A percentile compares a stretch with the other conserved stretches of the same genome.
phyloP scores from a whole-genome alignment of 2,113 vertebrate species.

The Apus apus region DNA sequence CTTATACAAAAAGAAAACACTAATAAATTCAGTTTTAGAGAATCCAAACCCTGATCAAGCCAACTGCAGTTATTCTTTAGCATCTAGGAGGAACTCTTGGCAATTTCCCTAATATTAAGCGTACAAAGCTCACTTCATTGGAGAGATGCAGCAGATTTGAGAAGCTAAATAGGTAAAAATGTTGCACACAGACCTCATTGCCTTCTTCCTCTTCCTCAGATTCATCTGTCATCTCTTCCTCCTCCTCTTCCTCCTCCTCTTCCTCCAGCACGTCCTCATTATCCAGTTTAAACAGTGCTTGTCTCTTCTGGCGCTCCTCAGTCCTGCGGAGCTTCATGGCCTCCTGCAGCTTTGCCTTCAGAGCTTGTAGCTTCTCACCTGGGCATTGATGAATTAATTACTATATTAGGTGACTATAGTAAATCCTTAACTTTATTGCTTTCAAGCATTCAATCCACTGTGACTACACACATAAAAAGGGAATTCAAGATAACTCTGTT shows the following conservation, averaged over 20 bases:
- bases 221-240: slow-evolving; percentile 88
- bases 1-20: neutral
- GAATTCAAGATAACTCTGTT: neutral
- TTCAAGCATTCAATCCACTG: neutral
- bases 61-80: neutral
- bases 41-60: neutral
- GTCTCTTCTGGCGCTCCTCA: slow-evolving; percentile 87
- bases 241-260: slow-evolving; percentile 90
- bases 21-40: neutral
- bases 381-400: neutral
- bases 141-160: neutral
- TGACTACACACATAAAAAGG: neutral
- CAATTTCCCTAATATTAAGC: neutral
- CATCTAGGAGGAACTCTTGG: neutral
- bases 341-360: slow-evolving; percentile 93
- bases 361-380: slow-evolving; percentile 89
- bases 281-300: slow-evolving; percentile 87
- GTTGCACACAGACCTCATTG: slow-evolving; percentile 56
- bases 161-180: neutral
- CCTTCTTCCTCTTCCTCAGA: slow-evolving; percentile 80
- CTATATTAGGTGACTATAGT: neutral
- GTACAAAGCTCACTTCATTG: neutral
- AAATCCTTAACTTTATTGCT: neutral
- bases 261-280: slow-evolving; percentile 92
- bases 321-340: slow-evolving; percentile 92